These are phyloP conservation scores for Anser cygnoides DNA, from an alignment of 2,113 vertebrate genomes.

Conservation along the genomic window DNA sequence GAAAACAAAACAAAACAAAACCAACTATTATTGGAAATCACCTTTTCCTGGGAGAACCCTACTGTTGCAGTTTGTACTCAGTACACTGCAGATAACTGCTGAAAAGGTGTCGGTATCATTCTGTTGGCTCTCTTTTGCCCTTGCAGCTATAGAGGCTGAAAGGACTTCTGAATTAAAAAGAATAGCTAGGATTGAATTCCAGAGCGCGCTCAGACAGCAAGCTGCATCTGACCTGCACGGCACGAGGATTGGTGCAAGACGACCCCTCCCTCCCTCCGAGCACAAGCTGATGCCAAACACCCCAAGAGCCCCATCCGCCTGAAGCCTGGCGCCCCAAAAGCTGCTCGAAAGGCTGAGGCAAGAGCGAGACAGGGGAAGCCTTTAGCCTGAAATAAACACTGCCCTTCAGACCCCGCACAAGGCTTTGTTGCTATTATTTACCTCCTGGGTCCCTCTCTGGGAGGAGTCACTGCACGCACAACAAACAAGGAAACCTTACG, in stretches of 20 bases:
- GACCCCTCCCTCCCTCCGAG: constrained; percentile 7
- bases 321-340: no score
- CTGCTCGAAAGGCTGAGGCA: not conserved
- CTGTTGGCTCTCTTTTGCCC: not conserved
- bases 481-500: not conserved
- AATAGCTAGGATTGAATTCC: not conserved
- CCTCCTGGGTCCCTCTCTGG: not conserved
- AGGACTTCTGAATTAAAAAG: constrained; percentile 33
- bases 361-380: not conserved
- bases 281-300: not conserved
- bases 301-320: no score
- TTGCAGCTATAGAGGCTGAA: constrained; percentile 27
- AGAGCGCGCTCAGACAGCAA: not conserved
- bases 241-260: not conserved
- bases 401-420: not conserved
- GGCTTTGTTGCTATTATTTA: not conserved
- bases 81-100: not conserved
- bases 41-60: not conserved
- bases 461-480: not conserved
- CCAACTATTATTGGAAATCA: not conserved
- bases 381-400: not conserved
- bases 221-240: not conserved
- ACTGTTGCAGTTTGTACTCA: not conserved
- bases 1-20: no score
- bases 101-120: not conserved